Conservation (phyloP, 2,113 vertebrate species). For the Passerina amoena region DNA sequence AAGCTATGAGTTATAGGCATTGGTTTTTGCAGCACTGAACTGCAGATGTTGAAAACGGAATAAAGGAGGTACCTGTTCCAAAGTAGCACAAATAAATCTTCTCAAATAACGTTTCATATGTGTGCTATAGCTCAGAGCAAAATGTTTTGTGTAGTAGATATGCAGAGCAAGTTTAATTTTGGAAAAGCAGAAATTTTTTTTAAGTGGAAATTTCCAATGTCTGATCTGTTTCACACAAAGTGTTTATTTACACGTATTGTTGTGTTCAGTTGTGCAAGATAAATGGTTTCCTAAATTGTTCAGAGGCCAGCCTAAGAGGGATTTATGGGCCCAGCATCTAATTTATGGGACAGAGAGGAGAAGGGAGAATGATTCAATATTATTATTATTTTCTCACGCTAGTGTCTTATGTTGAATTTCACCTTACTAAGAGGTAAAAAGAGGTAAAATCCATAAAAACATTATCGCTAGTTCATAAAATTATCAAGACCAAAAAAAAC, state of each 20-base stretch:
- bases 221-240: background rate
- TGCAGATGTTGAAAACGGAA: background rate
- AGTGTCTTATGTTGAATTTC: background rate
- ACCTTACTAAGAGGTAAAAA: background rate
- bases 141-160: background rate
- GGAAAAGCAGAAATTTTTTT: background rate
- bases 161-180: background rate
- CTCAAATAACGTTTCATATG: background rate
- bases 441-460: background rate
- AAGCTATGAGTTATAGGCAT: background rate
- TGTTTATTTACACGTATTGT: background rate
- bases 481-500: background rate
- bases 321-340: background rate
- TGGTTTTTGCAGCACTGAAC: background rate
- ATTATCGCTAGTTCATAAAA: background rate
- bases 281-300: background rate
- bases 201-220: background rate
- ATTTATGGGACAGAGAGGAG: background rate
- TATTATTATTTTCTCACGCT: background rate
- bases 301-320: background rate
- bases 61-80: background rate
- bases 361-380: background rate
- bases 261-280: background rate
- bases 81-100: background rate
- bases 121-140: background rate